phyloP scores from a whole-genome alignment of 2,113 vertebrate genomes.

The Prochilodus magdalenae region DNA sequence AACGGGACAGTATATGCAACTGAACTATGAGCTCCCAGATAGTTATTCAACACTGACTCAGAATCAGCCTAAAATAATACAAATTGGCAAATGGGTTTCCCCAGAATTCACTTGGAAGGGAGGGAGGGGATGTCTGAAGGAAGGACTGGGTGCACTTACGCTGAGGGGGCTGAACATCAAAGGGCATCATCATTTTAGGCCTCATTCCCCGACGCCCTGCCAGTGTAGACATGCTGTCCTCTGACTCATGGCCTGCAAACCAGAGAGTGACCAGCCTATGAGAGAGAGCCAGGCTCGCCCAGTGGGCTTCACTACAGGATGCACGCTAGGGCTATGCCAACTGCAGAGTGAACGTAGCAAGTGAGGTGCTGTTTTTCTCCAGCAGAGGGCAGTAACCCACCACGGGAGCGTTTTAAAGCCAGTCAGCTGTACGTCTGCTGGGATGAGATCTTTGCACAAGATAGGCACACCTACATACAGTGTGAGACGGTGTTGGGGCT shows the following conservation, averaged over 20 bases:
- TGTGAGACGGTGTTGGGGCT: no score
- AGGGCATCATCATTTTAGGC: constrained; percentile 99
- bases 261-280: constrained; percentile 76
- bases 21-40: background rate
- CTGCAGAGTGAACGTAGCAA: background rate
- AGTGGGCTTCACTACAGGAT: constrained; percentile 21
- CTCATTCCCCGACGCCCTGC: constrained; percentile 95
- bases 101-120: background rate
- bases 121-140: background rate
- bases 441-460: background rate
- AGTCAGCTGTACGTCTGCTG: background rate
- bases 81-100: background rate
- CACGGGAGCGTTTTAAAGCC: background rate
- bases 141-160: constrained; percentile 83
- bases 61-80: background rate
- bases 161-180: constrained; percentile 97
- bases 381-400: constrained; percentile 45
- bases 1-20: background rate
- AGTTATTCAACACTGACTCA: background rate
- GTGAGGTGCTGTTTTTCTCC: constrained; percentile 21
- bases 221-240: constrained; percentile 97
- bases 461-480: background rate
- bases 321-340: background rate
- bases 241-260: constrained; percentile 92
- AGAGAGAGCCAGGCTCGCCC: constrained; percentile 60